These are phyloP conservation scores for Eustalomyia histrio DNA, from an alignment of 2,888 invertebrate species.

Conservation along the genomic window DNA sequence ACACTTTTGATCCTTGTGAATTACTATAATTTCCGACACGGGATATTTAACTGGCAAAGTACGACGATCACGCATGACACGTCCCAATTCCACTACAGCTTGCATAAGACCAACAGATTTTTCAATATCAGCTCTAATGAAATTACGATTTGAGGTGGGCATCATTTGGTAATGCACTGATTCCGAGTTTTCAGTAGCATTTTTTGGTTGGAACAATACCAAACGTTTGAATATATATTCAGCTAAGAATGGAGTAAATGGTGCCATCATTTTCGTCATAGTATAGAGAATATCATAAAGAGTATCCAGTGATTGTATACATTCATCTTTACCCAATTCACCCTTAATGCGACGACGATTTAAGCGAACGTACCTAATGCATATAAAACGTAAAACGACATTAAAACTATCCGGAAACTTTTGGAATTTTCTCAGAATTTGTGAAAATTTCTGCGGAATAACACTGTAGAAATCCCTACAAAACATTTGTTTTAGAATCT, in stretches of 20 bases:
- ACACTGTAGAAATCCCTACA: too few species aligned
- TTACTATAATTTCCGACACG: constrained; percentile 95
- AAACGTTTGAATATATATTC: constrained; percentile 97
- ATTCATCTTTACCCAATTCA: constrained; percentile 89
- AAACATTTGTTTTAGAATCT: too few species aligned
- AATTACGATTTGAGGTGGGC: constrained; percentile 85
- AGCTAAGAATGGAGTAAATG: constrained; percentile 97
- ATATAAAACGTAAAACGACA: background rate
- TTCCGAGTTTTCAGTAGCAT: constrained; percentile 80
- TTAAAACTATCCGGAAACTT: too few species aligned
- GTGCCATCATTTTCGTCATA: constrained; percentile 96
- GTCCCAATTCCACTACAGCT: constrained; percentile 94
- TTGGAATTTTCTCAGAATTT: too few species aligned
- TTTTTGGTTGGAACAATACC: constrained; percentile 81
- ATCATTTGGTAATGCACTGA: constrained; percentile 97
- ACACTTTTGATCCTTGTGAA: constrained; percentile 90
- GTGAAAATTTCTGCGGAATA: too few species aligned
- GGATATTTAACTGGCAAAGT: constrained; percentile 98
- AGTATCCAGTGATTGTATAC: constrained; percentile 90
- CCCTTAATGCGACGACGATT: constrained; percentile 97
- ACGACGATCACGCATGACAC: constrained; percentile 94
- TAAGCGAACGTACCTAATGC: constrained; percentile 90
- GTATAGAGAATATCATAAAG: constrained; percentile 92
- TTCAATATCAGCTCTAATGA: constrained; percentile 93
- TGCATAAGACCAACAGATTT: constrained; percentile 95